Percentiles rank a stretch among this genome's conserved stretches.
phyloP scores from a whole-genome alignment of 2,888 invertebrate species.

The Oxystoma pomonae region DNA sequence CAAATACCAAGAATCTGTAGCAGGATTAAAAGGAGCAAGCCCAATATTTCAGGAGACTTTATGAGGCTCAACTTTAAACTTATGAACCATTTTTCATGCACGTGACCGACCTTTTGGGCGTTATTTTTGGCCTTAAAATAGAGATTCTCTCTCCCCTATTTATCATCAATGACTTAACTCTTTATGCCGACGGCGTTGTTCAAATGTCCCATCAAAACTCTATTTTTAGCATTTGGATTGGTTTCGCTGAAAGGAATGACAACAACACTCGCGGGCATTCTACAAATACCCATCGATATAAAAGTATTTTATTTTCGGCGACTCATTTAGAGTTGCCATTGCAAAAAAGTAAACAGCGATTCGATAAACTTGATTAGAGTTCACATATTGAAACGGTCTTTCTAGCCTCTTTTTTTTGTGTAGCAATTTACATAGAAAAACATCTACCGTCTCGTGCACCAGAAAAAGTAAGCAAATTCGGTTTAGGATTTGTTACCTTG shows the following conservation, averaged over 20 bases:
- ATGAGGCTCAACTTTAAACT: not conserved
- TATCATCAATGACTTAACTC: not conserved
- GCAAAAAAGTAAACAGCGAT: too few species aligned
- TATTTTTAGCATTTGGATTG: not conserved
- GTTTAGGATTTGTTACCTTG: too few species aligned
- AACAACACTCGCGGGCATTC: not conserved
- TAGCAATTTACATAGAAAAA: too few species aligned
- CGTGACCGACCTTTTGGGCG: not conserved
- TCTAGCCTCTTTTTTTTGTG: too few species aligned
- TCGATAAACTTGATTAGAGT: too few species aligned
- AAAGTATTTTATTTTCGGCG: not conserved
- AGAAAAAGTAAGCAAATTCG: too few species aligned
- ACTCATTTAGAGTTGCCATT: too few species aligned
- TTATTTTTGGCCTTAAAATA: not conserved
- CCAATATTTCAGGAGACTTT: not conserved
- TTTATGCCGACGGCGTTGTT: not conserved
- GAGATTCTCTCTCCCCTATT: not conserved
- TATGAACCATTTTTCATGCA: not conserved
- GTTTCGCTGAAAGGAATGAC: not conserved
- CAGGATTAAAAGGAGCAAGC: not conserved
- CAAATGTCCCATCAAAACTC: not conserved
- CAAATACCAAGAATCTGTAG: too few species aligned
- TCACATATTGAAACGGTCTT: too few species aligned
- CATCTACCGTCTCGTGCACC: too few species aligned
- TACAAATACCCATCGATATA: not conserved